Percentiles rank a stretch among this genome's conserved stretches.
Evolutionary conservation across 2,113 vertebrate species (phyloP).

Genomic region (Atractosteus spatula): DNA sequence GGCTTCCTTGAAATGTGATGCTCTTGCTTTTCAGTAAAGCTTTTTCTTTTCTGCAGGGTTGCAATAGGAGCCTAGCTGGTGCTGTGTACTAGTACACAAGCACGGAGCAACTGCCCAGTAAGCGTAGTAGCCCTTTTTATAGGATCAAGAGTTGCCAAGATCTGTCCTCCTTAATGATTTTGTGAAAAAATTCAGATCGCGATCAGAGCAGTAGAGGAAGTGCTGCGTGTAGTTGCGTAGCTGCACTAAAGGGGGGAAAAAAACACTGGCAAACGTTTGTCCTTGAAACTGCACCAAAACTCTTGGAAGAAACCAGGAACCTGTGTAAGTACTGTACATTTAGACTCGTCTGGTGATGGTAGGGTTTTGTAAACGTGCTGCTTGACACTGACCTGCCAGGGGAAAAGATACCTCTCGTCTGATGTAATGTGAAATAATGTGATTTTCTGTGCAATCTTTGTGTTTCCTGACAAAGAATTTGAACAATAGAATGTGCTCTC

Average conservation of each 20-base stretch:
- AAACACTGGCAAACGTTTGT: constrained; percentile 83
- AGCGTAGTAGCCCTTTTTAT: constrained; percentile 62
- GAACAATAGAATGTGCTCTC: constrained; percentile 57
- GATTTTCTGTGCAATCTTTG: constrained; percentile 33
- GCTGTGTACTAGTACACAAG: constrained; percentile 68
- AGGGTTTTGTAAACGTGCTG: constrained; percentile 68
- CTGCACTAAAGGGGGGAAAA: constrained; percentile 63
- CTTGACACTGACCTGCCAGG: constrained; percentile 70
- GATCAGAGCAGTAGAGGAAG: constrained; percentile 68
- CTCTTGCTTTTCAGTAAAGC: constrained; percentile 82
- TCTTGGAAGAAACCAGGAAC: constrained; percentile 92
- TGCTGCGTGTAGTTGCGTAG: constrained; percentile 58
- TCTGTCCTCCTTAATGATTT: constrained; percentile 60
- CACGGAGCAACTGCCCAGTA: constrained; percentile 67
- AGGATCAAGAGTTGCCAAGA: constrained; percentile 67
- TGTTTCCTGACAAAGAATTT: constrained; percentile 65
- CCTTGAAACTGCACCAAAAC: constrained; percentile 98
- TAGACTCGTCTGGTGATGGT: constrained; percentile 58
- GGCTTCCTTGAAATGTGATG: constrained; percentile 82
- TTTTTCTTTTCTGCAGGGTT: constrained; percentile 78
- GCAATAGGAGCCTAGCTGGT: constrained; percentile 77
- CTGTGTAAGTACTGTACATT: constrained; percentile 89
- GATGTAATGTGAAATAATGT: constrained; percentile 42
- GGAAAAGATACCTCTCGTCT: constrained; percentile 48
- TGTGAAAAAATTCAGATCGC: constrained; percentile 62